phyloP scores from a whole-genome alignment of 2,888 invertebrate genomes.

The Omphaloscelis lunosa region DNA sequence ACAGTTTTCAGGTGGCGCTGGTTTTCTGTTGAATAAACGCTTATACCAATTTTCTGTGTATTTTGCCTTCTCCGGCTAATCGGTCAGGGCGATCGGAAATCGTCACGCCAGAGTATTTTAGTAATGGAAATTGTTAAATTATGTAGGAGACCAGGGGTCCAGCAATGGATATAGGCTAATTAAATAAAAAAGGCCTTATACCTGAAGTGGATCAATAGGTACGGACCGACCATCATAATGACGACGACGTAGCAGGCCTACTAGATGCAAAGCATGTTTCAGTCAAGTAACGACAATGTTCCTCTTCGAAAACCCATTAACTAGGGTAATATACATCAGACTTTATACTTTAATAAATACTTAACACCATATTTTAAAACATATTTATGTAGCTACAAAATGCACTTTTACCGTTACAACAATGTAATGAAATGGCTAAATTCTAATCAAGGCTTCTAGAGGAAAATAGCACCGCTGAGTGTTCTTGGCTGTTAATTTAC shows the following conservation, averaged over 20 bases:
- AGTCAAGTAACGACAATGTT: slow-evolving; percentile 6
- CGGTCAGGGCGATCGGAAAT: neutral
- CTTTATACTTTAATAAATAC: neutral
- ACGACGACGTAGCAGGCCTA: neutral
- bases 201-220: neutral
- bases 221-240: neutral
- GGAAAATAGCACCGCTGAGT: neutral
- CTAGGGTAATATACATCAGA: neutral
- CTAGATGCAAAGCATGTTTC: neutral
- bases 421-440: neutral
- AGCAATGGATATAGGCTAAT: neutral
- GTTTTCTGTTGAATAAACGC: neutral
- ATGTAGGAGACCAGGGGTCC: too few species aligned
- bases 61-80: neutral
- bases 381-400: neutral
- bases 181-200: neutral
- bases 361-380: neutral
- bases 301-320: neutral
- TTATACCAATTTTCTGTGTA: neutral
- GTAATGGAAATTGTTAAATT: neutral
- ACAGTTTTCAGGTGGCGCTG: neutral
- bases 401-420: neutral
- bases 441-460: neutral
- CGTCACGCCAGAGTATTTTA: neutral
- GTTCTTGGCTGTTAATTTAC: neutral